A percentile compares a stretch with the other conserved stretches of the same genome.
Evolutionary conservation across 2,113 vertebrate species (phyloP).

Genomic region (Sigmodon hispidus): DNA sequence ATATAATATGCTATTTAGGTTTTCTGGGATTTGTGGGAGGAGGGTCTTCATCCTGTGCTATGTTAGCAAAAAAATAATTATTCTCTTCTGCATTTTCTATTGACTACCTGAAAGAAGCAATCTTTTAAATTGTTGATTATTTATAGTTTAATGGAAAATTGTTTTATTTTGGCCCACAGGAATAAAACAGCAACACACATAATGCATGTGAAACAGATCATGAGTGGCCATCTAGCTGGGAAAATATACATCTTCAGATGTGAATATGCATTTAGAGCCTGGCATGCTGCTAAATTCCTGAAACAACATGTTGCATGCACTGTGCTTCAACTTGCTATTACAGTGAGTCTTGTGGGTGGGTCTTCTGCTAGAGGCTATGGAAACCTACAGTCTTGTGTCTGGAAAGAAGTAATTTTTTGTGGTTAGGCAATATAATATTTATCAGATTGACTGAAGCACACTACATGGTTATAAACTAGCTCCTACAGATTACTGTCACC

Average conservation of each 20-base stretch:
- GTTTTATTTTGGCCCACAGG: constrained; percentile 46
- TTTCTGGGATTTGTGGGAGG: background rate
- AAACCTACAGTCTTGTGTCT: background rate
- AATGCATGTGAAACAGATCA: background rate
- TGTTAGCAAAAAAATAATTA: constrained; percentile 47
- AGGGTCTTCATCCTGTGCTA: background rate
- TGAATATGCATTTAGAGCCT: constrained; percentile 23
- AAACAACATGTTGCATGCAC: background rate
- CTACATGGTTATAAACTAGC: background rate
- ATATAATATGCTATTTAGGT: background rate
- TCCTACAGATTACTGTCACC: background rate
- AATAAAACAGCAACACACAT: constrained; percentile 54
- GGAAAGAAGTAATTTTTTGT: constrained; percentile 26
- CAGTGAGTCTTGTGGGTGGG: background rate
- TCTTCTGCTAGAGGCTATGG: background rate
- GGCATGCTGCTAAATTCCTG: background rate
- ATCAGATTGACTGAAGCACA: constrained; percentile 45
- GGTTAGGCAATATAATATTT: constrained; percentile 57
- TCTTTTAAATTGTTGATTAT: constrained; percentile 74
- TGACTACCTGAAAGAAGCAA: background rate
- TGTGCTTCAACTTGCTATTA: constrained; percentile 7
- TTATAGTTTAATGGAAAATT: constrained; percentile 33
- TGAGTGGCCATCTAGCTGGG: constrained; percentile 27
- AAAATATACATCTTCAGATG: constrained; percentile 34
- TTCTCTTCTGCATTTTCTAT: constrained; percentile 44